A percentile compares a stretch with the other conserved stretches of the same genome.
phyloP scores from a whole-genome alignment of 92 coral and sea anemone species.

The Pocillopora meandrina region DNA sequence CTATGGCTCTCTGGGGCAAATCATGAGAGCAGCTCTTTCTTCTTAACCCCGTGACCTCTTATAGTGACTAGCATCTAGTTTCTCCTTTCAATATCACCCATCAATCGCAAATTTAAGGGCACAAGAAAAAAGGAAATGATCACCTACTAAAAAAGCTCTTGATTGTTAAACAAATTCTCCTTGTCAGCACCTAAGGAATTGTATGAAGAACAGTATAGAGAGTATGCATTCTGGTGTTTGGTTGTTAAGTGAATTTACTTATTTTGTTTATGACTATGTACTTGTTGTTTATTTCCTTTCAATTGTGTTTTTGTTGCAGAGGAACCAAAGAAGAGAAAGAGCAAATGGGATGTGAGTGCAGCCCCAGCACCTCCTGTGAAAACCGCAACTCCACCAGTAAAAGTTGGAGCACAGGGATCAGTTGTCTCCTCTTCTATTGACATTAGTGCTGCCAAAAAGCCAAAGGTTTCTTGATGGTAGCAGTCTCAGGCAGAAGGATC shows the following conservation, averaged over 20 bases:
- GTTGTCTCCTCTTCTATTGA: conserved; percentile 41
- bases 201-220: too few species aligned
- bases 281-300: neutral
- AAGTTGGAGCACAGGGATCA: conserved; percentile 46
- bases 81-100: too few species aligned
- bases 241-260: neutral
- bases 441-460: conserved; percentile 60
- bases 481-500: too few species aligned
- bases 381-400: conserved; percentile 63
- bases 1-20: too few species aligned
- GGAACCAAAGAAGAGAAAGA: conserved; percentile 82
- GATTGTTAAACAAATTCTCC: too few species aligned
- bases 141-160: neutral
- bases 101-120: too few species aligned
- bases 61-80: too few species aligned
- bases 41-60: too few species aligned
- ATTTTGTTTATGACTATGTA: neutral
- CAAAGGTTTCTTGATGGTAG: conserved; percentile 42
- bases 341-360: conserved; percentile 94
- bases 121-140: too few species aligned
- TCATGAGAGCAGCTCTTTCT: too few species aligned
- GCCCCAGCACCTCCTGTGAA: conserved; percentile 59
- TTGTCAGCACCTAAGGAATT: too few species aligned
- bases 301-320: conserved; percentile 47
- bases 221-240: too few species aligned